phyloP scores from a whole-genome alignment of 1,140 invertebrate genomes.

The Batillaria attramentaria region DNA sequence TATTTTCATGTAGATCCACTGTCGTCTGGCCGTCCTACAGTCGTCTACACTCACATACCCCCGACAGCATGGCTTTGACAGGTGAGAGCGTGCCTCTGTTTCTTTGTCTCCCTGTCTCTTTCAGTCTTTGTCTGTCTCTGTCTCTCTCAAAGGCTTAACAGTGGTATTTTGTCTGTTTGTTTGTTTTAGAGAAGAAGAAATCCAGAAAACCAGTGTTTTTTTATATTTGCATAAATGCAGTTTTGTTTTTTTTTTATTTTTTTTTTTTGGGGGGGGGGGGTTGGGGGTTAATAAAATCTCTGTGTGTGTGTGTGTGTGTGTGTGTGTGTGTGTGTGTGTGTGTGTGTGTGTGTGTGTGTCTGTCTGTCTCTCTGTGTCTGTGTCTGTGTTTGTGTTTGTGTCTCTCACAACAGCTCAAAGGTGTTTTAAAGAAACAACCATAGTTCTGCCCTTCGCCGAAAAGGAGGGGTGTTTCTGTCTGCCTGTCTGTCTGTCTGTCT shows the following conservation, averaged over 20 bases:
- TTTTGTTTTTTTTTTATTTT: not conserved
- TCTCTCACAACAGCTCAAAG: not conserved
- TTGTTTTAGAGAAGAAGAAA: too few relatives aligned
- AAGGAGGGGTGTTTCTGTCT: not conserved
- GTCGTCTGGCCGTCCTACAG: too few relatives aligned
- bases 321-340: not conserved
- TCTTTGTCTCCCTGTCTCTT: too few relatives aligned
- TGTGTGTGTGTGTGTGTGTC: constrained; percentile 2
- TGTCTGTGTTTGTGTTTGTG: not conserved
- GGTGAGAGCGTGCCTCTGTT: too few relatives aligned
- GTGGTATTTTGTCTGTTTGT: too few relatives aligned
- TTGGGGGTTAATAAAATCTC: not conserved
- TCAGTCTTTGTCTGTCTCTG: too few relatives aligned
- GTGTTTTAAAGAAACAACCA: not conserved
- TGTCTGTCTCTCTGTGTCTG: not conserved
- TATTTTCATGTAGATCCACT: too few relatives aligned
- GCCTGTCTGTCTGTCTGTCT: not conserved
- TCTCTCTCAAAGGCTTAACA: too few relatives aligned
- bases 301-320: not conserved
- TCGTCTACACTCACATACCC: too few relatives aligned
- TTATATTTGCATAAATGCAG: too few relatives aligned
- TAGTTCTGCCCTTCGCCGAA: not conserved
- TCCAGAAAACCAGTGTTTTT: too few relatives aligned
- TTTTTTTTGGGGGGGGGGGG: not conserved
- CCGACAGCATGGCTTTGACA: too few relatives aligned